These are phyloP conservation scores for Rhinophrynus dorsalis DNA, from an alignment of 2,797 vertebrate species.

Conservation along the genomic window DNA sequence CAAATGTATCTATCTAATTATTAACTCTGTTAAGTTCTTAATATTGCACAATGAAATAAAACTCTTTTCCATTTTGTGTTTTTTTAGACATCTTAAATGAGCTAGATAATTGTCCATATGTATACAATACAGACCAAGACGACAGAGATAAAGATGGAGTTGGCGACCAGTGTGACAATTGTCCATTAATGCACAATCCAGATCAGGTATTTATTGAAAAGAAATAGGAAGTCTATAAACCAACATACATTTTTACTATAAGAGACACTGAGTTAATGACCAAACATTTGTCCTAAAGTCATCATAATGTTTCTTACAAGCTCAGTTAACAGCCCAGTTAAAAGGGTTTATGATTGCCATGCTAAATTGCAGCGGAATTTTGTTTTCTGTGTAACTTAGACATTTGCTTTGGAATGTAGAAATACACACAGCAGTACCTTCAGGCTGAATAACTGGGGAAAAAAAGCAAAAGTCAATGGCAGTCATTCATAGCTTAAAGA, in stretches of 20 bases:
- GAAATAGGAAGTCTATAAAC: neutral
- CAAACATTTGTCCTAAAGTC: neutral
- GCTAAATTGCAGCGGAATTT: neutral
- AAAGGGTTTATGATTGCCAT: neutral
- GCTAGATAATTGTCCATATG: conserved; percentile 90
- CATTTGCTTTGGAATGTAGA: conserved; percentile 41
- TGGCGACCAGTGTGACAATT: conserved; percentile 97
- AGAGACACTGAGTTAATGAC: neutral
- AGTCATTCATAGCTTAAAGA: conserved; percentile 38
- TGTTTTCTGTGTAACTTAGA: conserved; percentile 10
- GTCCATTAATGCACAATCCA: conserved; percentile 91
- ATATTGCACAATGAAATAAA: neutral
- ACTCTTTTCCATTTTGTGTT: rapidly evolving
- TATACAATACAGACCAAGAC: conserved; percentile 93
- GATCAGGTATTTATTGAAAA: conserved; percentile 78
- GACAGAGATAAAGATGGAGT: conserved; percentile 94
- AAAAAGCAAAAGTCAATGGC: conserved; percentile 27
- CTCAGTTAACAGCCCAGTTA: neutral
- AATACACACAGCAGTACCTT: conserved; percentile 17
- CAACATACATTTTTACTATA: neutral
- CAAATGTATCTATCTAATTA: no score
- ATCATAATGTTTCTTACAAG: neutral
- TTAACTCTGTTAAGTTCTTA: no score
- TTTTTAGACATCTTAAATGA: conserved; percentile 89
- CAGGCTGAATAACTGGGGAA: conserved; percentile 15